Base-by-base conservation (phyloP, 2,797 vertebrate genomes). In the Hydrophis major region DNA sequence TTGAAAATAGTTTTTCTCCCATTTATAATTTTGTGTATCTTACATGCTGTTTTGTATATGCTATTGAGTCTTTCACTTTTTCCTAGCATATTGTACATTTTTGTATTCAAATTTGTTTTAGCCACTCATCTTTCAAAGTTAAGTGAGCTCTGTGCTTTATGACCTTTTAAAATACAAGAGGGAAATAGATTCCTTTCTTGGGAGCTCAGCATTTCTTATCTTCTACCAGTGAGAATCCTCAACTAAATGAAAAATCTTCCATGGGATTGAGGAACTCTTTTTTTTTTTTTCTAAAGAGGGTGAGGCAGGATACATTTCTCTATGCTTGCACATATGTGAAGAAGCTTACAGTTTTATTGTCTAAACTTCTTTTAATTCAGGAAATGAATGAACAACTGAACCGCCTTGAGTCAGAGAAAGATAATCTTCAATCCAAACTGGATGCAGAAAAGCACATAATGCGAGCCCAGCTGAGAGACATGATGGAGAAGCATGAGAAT, bases 381-480 rank as follows among this genome's bases (percentile, higher is more conserved):
- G 98, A 98, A 91, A 94, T 98, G 4, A 95, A 92, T 2, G 98
- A 99, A 96, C 98, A 97, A 7, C 74, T 98, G 92, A 97, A 96
- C 20, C 97, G 96, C 42, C 95, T 98, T 8, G 97, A 98, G 18
- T 98, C 98, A 0, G 98, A 99, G 94, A 98, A 98, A 63, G 98
- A 99, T 95, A 98, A 98, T 94, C 97, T 99, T 63, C 98, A 98
- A 92, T 98, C 98, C 74, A 99, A 98, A 96, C 97, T 99, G 97
- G 98, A 99, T 96, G 99, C 99, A 0, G 99, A 99, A 97, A 99
- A 98, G 94, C 98, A 99, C 2, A 98, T 99, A 94, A 98, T 99
- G 98, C 98, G 98, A 94, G 98, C 98, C 0, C 99, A 99, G 87
- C 97, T 99, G 13, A 98, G 96, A 14, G 98, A 99, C 96, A 98